A percentile compares a stretch with the other conserved stretches of the same genome.
Conservation (phyloP, 1,140 invertebrate species). For the Brachionus plicatilis region DNA sequence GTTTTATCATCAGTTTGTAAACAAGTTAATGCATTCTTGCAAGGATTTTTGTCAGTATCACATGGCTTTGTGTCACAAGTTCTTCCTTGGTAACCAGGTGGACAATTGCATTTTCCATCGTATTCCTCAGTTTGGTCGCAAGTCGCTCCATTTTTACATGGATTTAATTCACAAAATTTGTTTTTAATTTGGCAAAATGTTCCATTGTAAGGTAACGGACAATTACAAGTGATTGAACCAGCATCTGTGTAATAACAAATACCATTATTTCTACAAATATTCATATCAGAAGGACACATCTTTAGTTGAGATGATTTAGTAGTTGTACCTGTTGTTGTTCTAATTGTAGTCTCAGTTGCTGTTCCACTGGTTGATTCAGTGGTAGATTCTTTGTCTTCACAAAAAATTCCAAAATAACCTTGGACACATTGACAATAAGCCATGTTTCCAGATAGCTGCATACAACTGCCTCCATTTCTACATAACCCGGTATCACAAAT, state of each 20-base stretch:
- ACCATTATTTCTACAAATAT: neutral
- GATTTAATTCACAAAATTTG: neutral
- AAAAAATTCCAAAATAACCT: neutral
- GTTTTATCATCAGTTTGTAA: neutral
- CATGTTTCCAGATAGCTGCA: neutral
- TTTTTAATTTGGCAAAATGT: neutral
- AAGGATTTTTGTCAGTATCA: neutral
- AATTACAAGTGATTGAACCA: neutral
- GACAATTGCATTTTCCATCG: neutral
- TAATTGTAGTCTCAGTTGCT: neutral
- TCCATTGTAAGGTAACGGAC: neutral
- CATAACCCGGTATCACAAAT: neutral
- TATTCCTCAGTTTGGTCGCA: neutral
- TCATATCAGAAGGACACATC: neutral
- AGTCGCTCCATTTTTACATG: constrained; percentile 7
- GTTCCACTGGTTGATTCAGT: too few species aligned
- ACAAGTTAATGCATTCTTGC: neutral
- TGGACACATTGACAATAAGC: neutral
- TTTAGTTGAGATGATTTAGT: neutral
- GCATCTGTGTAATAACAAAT: neutral
- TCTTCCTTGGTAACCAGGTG: neutral
- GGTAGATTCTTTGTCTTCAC: neutral
- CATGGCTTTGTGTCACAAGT: neutral
- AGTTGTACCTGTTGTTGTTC: neutral
- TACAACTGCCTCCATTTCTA: constrained; percentile 18